A percentile compares a stretch with the other conserved stretches of the same genome.
phyloP scores from a whole-genome alignment of 1,140 invertebrate species.

The Aphelenchoides besseyi region DNA sequence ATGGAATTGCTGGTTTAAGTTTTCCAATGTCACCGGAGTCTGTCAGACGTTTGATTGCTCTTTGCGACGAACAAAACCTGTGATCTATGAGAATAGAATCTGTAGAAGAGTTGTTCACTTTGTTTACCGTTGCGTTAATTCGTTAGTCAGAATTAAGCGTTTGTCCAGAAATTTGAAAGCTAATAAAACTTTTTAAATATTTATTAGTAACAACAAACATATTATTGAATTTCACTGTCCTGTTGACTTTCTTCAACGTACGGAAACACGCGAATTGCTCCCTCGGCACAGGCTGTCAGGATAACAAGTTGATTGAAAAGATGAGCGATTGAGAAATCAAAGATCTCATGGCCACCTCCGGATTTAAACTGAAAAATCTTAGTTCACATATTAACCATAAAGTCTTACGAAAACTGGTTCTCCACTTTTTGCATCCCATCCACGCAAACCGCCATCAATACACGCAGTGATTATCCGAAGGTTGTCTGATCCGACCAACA shows the following conservation, averaged over 20 bases:
- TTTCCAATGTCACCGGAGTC: background rate
- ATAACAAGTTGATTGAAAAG: background rate
- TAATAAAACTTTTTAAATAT: background rate
- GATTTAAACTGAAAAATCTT: constrained; percentile 30
- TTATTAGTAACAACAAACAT: constrained; percentile 15
- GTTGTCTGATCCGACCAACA: background rate
- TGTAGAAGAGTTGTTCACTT: background rate
- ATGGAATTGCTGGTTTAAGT: background rate
- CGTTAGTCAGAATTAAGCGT: no score
- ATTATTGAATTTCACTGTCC: background rate
- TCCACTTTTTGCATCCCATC: constrained; percentile 40
- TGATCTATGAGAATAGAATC: background rate
- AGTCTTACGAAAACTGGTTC: constrained; percentile 31
- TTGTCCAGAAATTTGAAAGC: no score
- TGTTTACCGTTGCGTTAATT: no score
- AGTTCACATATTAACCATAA: constrained; percentile 30
- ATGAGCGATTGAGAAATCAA: constrained; percentile 16
- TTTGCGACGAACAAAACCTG: background rate
- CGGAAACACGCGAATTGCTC: constrained; percentile 27
- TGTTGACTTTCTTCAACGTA: constrained; percentile 1
- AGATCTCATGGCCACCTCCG: constrained; percentile 35
- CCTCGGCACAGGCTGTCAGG: constrained; percentile 38
- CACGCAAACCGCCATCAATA: constrained; percentile 35
- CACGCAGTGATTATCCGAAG: constrained; percentile 34
- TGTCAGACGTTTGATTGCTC: background rate